phyloP scores from a whole-genome alignment of 2,888 invertebrate species.

The Leucania comma region DNA sequence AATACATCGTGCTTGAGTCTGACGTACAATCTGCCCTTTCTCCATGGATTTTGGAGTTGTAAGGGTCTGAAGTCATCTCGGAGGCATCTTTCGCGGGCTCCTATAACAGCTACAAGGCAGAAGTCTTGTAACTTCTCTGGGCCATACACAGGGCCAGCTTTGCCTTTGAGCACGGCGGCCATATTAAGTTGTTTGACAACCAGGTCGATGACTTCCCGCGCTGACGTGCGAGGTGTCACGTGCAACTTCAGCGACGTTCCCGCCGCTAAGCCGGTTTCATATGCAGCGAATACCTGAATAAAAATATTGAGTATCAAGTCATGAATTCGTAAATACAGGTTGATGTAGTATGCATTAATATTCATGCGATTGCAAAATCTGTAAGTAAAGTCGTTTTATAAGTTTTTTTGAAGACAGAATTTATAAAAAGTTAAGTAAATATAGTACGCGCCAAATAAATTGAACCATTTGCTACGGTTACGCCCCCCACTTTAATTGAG shows the following conservation, averaged over 20 bases:
- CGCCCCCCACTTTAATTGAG: too few relatives aligned
- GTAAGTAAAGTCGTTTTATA: background rate
- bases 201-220: constrained; percentile 98
- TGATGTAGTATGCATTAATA: constrained; percentile 19
- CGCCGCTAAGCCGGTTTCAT: constrained; percentile 97
- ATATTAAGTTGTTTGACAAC: constrained; percentile 99
- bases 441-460: too few relatives aligned
- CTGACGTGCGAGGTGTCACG: constrained; percentile 97
- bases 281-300: constrained; percentile 97
- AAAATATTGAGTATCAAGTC: constrained; percentile 29
- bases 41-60: constrained; percentile 98
- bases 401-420: background rate
- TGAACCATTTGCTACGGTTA: too few relatives aligned
- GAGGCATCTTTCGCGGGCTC: constrained; percentile 97
- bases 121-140: constrained; percentile 96
- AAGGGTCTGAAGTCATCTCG: constrained; percentile 98
- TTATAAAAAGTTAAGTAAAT: too few relatives aligned
- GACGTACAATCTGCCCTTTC: constrained; percentile 97
- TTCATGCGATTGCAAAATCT: constrained; percentile 9
- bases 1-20: constrained; percentile 97
- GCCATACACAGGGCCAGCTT: constrained; percentile 96
- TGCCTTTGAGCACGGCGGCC: constrained; percentile 96
- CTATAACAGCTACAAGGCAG: constrained; percentile 98
- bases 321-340: constrained; percentile 22
- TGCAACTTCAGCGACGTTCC: constrained; percentile 98